phyloP scores from a whole-genome alignment of 2,113 vertebrate genomes.

The Scophthalmus maximus region DNA sequence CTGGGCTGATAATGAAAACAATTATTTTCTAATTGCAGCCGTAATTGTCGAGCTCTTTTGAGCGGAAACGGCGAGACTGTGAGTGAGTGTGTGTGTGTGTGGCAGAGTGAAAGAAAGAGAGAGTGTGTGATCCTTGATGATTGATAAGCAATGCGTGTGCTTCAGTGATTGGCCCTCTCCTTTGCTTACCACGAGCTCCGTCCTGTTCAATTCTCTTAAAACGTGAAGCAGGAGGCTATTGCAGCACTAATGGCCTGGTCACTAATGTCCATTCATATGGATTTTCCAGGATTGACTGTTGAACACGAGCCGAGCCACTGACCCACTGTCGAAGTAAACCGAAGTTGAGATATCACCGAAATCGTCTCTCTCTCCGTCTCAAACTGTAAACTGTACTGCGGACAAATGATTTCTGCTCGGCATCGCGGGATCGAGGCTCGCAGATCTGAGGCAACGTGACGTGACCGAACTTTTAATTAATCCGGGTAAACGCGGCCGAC shows the following conservation, averaged over 20 bases:
- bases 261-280: constrained; percentile 12
- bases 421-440: constrained; percentile 51
- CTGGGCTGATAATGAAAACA: constrained; percentile 60
- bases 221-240: constrained; percentile 32
- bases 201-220: constrained; percentile 29
- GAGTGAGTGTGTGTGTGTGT: not conserved
- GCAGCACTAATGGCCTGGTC: constrained; percentile 19
- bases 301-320: constrained; percentile 15
- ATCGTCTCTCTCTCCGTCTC: constrained; percentile 10
- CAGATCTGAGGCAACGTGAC: constrained; percentile 57
- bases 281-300: constrained; percentile 28
- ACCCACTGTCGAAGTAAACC: constrained; percentile 13
- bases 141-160: constrained; percentile 46
- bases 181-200: constrained; percentile 27
- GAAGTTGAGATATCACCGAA: constrained; percentile 38
- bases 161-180: constrained; percentile 44
- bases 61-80: not conserved
- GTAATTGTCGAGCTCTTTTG: constrained; percentile 48
- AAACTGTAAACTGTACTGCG: constrained; percentile 6
- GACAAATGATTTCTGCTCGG: not conserved
- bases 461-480: constrained; percentile 79
- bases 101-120: constrained; percentile 11
- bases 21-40: constrained; percentile 69
- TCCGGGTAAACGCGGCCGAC: constrained; percentile 71
- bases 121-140: constrained; percentile 30